Conservation (phyloP, 2,888 invertebrate species). For the Rhagium mordax region DNA sequence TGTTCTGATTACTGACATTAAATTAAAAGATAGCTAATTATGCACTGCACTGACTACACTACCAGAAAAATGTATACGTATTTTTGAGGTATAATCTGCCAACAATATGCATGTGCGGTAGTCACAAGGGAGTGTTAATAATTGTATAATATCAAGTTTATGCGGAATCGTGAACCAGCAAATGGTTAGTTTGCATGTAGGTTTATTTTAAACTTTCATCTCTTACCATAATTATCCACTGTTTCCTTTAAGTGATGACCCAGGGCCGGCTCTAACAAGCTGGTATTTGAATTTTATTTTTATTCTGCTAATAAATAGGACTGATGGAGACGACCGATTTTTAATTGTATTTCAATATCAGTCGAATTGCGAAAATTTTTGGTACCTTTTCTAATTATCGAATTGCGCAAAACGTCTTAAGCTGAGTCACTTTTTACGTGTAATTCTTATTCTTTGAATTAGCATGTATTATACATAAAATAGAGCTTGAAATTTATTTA, state of each 20-base stretch:
- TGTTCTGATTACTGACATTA: background rate
- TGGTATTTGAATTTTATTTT: too few relatives aligned
- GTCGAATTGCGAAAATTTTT: too few relatives aligned
- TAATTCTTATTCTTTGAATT: too few relatives aligned
- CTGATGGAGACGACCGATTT: too few relatives aligned
- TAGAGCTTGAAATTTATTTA: too few relatives aligned
- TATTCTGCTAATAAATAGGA: too few relatives aligned
- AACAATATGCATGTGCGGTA: constrained; percentile 35
- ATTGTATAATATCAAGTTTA: constrained; percentile 44
- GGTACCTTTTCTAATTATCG: too few relatives aligned
- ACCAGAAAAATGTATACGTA: background rate
- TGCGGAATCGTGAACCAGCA: constrained; percentile 36
- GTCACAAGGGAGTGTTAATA: constrained; percentile 46
- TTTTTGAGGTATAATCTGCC: constrained; percentile 17
- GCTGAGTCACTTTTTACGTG: too few relatives aligned
- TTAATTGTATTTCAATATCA: too few relatives aligned
- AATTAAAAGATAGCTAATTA: background rate
- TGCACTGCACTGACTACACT: background rate
- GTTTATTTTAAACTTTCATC: constrained; percentile 36
- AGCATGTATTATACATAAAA: too few relatives aligned
- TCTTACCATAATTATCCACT: constrained; percentile 15
- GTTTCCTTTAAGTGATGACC: constrained; percentile 31
- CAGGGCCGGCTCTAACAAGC: background rate
- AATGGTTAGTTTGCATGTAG: constrained; percentile 45
- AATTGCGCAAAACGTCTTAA: too few relatives aligned